Percentiles rank a stretch among this genome's conserved stretches.
phyloP scores from a whole-genome alignment of 2,888 invertebrate genomes.

The Schizaphis graminum region DNA sequence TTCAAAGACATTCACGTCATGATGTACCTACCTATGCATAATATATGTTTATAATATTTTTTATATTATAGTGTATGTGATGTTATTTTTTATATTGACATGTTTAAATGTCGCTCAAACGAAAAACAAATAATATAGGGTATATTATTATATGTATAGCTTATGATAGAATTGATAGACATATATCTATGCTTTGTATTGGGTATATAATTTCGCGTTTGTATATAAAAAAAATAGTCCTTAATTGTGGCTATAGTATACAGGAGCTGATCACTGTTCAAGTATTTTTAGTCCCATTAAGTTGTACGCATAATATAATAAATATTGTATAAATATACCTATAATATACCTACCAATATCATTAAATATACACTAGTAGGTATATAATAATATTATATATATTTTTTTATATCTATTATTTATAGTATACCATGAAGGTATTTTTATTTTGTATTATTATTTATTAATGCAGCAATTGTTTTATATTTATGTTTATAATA shows the following conservation, averaged over 20 bases:
- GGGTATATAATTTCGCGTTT: not conserved
- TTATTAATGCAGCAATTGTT: slow-evolving; percentile 35
- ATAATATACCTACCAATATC: not conserved
- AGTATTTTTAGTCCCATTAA: not conserved
- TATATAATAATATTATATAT: not conserved
- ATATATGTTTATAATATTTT: not conserved
- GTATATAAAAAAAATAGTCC: not conserved
- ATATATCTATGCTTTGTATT: not conserved
- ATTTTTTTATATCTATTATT: slow-evolving; percentile 44
- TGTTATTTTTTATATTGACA: not conserved
- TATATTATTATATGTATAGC: not conserved
- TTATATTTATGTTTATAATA: not conserved
- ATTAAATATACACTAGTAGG: not conserved
- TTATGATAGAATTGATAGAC: not conserved
- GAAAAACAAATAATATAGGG: not conserved
- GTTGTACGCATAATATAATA: not conserved
- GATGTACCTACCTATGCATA: not conserved
- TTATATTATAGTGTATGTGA: not conserved
- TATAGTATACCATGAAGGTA: slow-evolving; percentile 2
- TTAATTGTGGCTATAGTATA: not conserved
- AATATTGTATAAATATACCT: not conserved
- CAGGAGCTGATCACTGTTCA: not conserved
- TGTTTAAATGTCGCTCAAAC: not conserved
- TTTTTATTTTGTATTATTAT: slow-evolving; percentile 60
- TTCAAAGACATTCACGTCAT: not conserved